phyloP scores from a whole-genome alignment of 2,888 invertebrate genomes.

The Melanophora roralis region DNA sequence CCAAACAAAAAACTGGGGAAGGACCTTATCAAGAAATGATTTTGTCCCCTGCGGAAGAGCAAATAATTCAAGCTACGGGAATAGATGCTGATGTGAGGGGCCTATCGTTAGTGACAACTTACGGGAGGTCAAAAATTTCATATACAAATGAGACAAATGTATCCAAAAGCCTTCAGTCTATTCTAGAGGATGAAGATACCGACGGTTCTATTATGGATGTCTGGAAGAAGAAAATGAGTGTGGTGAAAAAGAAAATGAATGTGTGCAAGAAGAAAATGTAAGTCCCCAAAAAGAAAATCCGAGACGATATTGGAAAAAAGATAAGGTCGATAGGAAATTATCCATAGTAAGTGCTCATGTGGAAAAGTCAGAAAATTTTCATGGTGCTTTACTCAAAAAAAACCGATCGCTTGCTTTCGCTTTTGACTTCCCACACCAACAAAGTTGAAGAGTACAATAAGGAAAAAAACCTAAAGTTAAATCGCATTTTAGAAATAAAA shows the following conservation, averaged over 20 bases:
- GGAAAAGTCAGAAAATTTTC: constrained; percentile 3
- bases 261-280: too few relatives aligned
- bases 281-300: neutral
- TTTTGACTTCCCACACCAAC: neutral
- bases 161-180: neutral
- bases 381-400: constrained; percentile 1
- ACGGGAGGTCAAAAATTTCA: neutral
- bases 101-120: neutral
- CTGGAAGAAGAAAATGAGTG: too few relatives aligned
- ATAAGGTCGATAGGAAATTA: neutral
- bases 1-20: constrained; percentile 3
- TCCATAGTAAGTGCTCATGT: neutral
- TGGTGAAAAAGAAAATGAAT: too few relatives aligned
- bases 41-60: constrained; percentile 14
- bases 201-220: neutral
- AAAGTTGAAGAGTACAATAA: constrained; percentile 7
- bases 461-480: neutral
- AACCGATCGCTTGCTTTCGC: neutral
- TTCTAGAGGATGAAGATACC: neutral
- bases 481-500: neutral
- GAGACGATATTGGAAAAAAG: neutral
- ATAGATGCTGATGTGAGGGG: constrained; percentile 1
- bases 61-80: constrained; percentile 19
- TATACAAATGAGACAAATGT: neutral
- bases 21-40: constrained; percentile 16